These are phyloP conservation scores for Syrmaticus mikado DNA, from an alignment of 2,113 vertebrate genomes.

Conservation along the genomic window DNA sequence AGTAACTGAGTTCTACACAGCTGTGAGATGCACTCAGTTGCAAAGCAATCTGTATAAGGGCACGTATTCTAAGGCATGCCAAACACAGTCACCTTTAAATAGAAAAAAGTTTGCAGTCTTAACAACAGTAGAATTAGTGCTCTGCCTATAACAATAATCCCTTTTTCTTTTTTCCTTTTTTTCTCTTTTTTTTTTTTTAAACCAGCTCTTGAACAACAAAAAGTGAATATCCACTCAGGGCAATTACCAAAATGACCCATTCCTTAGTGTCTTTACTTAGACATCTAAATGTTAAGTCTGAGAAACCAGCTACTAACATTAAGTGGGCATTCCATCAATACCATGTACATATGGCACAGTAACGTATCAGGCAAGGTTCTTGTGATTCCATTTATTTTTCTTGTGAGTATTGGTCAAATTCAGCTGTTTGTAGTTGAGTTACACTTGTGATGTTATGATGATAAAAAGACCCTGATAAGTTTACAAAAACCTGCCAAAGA, in stretches of 20 bases:
- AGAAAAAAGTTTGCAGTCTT: neutral
- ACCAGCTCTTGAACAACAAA: neutral
- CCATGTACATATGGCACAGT: neutral
- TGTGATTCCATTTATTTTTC: neutral
- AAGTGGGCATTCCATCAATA: neutral
- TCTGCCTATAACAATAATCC: neutral
- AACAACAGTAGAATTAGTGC: neutral
- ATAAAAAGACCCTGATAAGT: neutral
- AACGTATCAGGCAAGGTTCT: neutral
- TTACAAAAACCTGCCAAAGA: neutral
- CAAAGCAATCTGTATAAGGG: neutral
- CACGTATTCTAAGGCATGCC: neutral
- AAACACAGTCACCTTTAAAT: neutral
- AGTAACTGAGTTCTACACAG: neutral
- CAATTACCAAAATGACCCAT: neutral
- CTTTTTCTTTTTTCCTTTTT: neutral
- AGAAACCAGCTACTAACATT: neutral
- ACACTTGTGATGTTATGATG: neutral
- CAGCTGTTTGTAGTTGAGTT: neutral
- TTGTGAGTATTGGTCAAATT: neutral
- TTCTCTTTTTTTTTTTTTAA: neutral
- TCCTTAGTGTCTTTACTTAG: neutral
- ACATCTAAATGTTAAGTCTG: neutral
- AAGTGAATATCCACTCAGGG: neutral
- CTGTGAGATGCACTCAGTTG: fast-evolving